phyloP scores from a whole-genome alignment of 2,797 vertebrate genomes.

The Echeneis naucrates region DNA sequence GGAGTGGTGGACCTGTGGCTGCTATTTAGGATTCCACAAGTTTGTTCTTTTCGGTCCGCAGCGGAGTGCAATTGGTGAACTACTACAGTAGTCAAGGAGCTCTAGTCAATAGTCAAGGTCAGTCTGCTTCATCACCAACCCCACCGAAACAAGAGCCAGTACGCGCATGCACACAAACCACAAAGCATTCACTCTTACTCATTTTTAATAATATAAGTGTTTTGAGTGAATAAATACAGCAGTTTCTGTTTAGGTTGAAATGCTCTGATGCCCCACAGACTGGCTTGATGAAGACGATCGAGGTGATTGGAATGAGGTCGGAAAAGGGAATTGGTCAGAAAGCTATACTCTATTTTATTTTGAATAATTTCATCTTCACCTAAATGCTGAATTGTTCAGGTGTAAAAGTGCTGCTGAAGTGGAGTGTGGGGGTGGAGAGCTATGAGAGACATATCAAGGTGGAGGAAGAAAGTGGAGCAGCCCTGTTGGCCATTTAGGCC shows the following conservation, averaged over 20 bases:
- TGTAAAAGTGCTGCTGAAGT: slow-evolving; percentile 41
- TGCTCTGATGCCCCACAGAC: slow-evolving; percentile 61
- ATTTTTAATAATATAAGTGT: slow-evolving; percentile 29
- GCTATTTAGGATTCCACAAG: slow-evolving; percentile 23
- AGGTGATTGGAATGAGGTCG: slow-evolving; percentile 56
- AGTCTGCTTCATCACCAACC: slow-evolving; percentile 2
- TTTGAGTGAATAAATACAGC: slow-evolving; percentile 69
- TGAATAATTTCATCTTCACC: slow-evolving; percentile 34
- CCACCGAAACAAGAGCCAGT: slow-evolving; percentile 49
- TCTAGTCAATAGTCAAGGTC: slow-evolving; percentile 25
- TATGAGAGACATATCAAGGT: slow-evolving; percentile 59
- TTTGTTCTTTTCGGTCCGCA: slow-evolving; percentile 67
- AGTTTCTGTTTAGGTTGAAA: slow-evolving; percentile 59
- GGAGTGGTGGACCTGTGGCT: slow-evolving; percentile 49
- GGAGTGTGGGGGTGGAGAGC: slow-evolving; percentile 32
- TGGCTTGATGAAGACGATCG: slow-evolving; percentile 48
- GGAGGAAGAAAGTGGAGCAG: slow-evolving; percentile 46
- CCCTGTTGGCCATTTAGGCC: slow-evolving; percentile 75
- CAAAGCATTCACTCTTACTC: slow-evolving; percentile 45
- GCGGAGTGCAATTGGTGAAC: slow-evolving; percentile 46
- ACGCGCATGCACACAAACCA: slow-evolving; percentile 51
- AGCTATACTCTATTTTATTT: slow-evolving; percentile 2
- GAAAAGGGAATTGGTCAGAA: slow-evolving; percentile 37
- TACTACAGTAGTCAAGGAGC: slow-evolving; percentile 37
- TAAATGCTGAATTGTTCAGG: slow-evolving; percentile 41